These are phyloP conservation scores for Hirtodrosophila alboralis DNA, from an alignment of 2,888 invertebrate species.

Conservation along the genomic window DNA sequence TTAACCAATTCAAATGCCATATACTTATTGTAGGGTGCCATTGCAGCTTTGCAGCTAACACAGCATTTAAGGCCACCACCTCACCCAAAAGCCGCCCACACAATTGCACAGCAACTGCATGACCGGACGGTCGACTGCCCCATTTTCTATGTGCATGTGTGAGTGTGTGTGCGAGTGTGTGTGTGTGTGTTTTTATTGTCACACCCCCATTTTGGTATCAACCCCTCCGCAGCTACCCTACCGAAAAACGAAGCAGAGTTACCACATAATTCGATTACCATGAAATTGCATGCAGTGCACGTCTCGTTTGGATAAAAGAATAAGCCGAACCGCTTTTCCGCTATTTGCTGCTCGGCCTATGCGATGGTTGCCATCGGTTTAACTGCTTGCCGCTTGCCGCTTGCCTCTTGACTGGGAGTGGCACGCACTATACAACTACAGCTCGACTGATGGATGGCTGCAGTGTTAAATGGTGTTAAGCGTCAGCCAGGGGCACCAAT, in stretches of 20 bases:
- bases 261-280: slow-evolving; percentile 75
- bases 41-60: slow-evolving; percentile 13
- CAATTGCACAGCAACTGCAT: slow-evolving; percentile 25
- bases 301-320: slow-evolving; percentile 40
- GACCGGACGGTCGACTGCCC: slow-evolving; percentile 30
- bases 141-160: slow-evolving; percentile 13
- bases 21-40: slow-evolving; percentile 9
- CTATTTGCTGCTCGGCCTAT: too few relatives aligned
- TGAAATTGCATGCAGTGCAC: slow-evolving; percentile 58
- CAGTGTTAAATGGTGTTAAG: slow-evolving; percentile 46
- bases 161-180: slow-evolving; percentile 2
- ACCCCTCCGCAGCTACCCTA: too few relatives aligned
- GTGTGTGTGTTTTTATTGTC: neutral
- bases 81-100: slow-evolving; percentile 11
- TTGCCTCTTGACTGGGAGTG: too few relatives aligned
- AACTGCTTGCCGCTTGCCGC: too few relatives aligned
- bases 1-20: neutral
- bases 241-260: slow-evolving; percentile 40
- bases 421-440: too few relatives aligned
- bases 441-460: slow-evolving; percentile 24
- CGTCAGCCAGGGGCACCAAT: slow-evolving; percentile 9
- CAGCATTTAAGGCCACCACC: slow-evolving; percentile 8
- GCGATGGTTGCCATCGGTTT: too few relatives aligned
- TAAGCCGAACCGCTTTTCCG: slow-evolving; percentile 11
- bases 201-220: too few relatives aligned